These are phyloP conservation scores for Anthrax anthrax DNA, from an alignment of 2,888 invertebrate species.

Conservation along the genomic window DNA sequence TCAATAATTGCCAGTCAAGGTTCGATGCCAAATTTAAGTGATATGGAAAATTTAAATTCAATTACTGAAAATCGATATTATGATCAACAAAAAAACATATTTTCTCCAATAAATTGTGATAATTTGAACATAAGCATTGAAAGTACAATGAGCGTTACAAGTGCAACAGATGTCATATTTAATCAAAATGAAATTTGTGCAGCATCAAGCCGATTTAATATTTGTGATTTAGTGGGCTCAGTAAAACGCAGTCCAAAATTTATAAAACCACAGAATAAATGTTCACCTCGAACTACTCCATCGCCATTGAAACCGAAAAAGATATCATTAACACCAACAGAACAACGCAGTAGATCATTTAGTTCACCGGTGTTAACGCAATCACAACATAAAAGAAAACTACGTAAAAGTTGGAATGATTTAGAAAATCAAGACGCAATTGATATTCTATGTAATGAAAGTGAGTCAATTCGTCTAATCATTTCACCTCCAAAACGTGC, in stretches of 20 bases:
- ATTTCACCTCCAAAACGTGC: constrained; percentile 31
- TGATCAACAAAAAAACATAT: neutral
- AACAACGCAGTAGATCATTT: neutral
- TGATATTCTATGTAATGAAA: neutral
- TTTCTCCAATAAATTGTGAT: constrained; percentile 1
- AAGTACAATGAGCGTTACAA: constrained; percentile 19
- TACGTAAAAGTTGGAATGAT: neutral
- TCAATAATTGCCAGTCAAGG: constrained; percentile 25
- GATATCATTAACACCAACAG: neutral
- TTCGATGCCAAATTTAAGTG: constrained; percentile 34
- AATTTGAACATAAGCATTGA: constrained; percentile 12
- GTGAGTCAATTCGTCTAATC: neutral
- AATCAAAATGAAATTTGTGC: constrained; percentile 33
- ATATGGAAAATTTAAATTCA: constrained; percentile 27
- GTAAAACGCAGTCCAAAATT: neutral
- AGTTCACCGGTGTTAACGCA: neutral
- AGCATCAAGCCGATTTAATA: constrained; percentile 32
- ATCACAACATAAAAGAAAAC: neutral
- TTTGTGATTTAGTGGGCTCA: constrained; percentile 20
- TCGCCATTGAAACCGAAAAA: neutral
- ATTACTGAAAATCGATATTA: constrained; percentile 34
- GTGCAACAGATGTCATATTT: constrained; percentile 23
- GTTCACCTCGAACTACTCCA: neutral
- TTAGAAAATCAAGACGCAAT: neutral
- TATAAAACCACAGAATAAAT: neutral